These are phyloP conservation scores for Eupithecia subumbrata DNA, from an alignment of 2,888 invertebrate genomes.

Conservation along the genomic window DNA sequence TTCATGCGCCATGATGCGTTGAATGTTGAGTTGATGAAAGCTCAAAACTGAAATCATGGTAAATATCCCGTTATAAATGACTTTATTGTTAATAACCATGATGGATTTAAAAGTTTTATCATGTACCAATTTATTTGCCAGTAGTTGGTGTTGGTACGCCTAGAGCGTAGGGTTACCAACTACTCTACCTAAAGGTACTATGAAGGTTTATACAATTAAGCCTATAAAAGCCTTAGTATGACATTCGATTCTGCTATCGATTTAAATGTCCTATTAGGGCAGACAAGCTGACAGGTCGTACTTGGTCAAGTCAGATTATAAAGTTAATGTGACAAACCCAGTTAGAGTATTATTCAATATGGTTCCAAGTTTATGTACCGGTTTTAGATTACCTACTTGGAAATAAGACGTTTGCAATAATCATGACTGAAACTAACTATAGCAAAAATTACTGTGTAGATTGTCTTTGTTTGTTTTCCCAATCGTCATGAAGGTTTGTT, in stretches of 20 bases:
- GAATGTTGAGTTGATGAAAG: too few species aligned
- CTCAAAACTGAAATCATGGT: too few species aligned
- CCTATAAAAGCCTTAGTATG: slow-evolving; percentile 5
- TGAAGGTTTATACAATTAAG: slow-evolving; percentile 4
- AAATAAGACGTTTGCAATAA: not conserved
- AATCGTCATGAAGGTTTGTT: not conserved
- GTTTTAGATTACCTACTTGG: slow-evolving; percentile 11
- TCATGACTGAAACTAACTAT: not conserved
- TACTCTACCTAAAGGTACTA: not conserved
- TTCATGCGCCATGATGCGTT: too few species aligned
- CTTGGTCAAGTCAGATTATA: slow-evolving; percentile 26
- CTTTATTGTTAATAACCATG: too few species aligned
- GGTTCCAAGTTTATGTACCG: not conserved
- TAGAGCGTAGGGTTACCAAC: not conserved
- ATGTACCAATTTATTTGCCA: too few species aligned
- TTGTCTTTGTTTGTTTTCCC: not conserved
- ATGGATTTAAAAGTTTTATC: too few species aligned
- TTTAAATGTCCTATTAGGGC: slow-evolving; percentile 36
- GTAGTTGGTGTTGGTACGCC: too few species aligned
- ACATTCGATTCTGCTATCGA: slow-evolving; percentile 23
- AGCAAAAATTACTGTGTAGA: not conserved
- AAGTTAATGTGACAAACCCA: slow-evolving; percentile 26
- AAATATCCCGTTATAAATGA: too few species aligned
- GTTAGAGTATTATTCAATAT: slow-evolving; percentile 10
- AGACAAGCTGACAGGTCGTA: slow-evolving; percentile 21